A percentile compares a stretch with the other conserved stretches of the same genome.
These are phyloP conservation scores for Sceloporus undulatus DNA, from an alignment of 2,113 vertebrate species.

Conservation along the genomic window DNA sequence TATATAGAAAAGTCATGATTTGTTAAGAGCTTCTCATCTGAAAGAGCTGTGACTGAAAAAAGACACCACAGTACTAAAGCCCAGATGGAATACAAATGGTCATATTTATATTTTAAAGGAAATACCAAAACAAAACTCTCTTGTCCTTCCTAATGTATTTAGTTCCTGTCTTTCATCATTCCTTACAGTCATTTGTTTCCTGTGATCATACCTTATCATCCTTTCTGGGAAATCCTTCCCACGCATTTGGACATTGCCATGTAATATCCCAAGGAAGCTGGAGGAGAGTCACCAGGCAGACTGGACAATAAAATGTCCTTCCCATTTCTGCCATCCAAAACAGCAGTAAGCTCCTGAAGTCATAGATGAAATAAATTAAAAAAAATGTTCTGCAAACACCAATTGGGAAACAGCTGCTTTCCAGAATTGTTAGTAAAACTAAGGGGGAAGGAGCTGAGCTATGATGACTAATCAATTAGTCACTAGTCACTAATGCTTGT, in stretches of 20 bases:
- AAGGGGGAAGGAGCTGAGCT: conserved; percentile 4
- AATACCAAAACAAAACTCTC: background rate
- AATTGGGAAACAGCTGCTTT: background rate
- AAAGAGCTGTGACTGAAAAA: conserved; percentile 19
- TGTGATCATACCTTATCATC: conserved; percentile 74
- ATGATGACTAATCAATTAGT: conserved; percentile 1
- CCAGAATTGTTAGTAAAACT: conserved; percentile 33
- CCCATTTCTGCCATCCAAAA: conserved; percentile 50
- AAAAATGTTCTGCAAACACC: conserved; percentile 19
- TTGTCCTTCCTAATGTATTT: conserved; percentile 31
- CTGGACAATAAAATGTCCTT: conserved; percentile 11
- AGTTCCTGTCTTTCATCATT: conserved; percentile 63
- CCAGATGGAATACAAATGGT: conserved; percentile 15
- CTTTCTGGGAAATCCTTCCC: conserved; percentile 77
- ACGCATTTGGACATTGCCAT: conserved; percentile 70
- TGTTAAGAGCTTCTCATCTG: too few relatives aligned
- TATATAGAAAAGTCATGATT: too few relatives aligned
- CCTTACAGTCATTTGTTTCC: conserved; percentile 66
- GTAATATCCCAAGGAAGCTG: conserved; percentile 70
- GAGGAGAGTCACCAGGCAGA: conserved; percentile 18
- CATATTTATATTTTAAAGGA: background rate
- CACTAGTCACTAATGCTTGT: conserved; percentile 25
- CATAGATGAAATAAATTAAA: fast-evolving
- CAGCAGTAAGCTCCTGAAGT: conserved; percentile 44
- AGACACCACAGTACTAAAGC: conserved; percentile 27